Evolutionary conservation across 1,140 invertebrate genomes (phyloP).

Genomic region (Phymastichus coffea): DNA sequence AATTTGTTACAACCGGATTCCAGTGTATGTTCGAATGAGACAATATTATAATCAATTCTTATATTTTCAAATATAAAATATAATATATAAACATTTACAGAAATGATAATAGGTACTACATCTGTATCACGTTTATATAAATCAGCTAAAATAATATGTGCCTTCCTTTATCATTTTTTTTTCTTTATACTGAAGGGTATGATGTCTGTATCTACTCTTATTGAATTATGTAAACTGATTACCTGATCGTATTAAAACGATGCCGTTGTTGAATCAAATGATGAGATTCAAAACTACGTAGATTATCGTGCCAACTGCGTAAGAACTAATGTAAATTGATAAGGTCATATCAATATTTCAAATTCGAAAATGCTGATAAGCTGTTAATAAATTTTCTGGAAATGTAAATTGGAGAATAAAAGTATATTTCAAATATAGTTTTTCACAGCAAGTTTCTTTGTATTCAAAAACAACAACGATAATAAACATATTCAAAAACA

Average conservation of each 20-base stretch:
- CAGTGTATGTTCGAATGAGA: conserved; percentile 28
- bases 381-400: too few species aligned
- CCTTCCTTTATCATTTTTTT: conserved; percentile 43
- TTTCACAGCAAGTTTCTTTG: too few species aligned
- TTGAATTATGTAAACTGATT: too few species aligned
- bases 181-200: too few species aligned
- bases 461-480: too few species aligned
- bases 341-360: too few species aligned
- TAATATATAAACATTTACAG: conserved; percentile 31
- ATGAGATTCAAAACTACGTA: neutral
- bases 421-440: too few species aligned
- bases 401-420: too few species aligned
- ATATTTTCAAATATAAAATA: conserved; percentile 22
- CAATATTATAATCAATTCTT: conserved; percentile 34
- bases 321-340: neutral
- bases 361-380: too few species aligned
- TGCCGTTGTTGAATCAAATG: neutral
- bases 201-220: too few species aligned
- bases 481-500: too few species aligned
- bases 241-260: too few species aligned
- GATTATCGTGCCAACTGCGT: conserved; percentile 5
- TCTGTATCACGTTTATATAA: conserved; percentile 29
- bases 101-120: conserved; percentile 39
- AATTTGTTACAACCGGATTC: conserved; percentile 9
- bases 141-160: conserved; percentile 44